These are phyloP conservation scores for Napeogenes inachia DNA, from an alignment of 2,888 invertebrate species.

Conservation along the genomic window DNA sequence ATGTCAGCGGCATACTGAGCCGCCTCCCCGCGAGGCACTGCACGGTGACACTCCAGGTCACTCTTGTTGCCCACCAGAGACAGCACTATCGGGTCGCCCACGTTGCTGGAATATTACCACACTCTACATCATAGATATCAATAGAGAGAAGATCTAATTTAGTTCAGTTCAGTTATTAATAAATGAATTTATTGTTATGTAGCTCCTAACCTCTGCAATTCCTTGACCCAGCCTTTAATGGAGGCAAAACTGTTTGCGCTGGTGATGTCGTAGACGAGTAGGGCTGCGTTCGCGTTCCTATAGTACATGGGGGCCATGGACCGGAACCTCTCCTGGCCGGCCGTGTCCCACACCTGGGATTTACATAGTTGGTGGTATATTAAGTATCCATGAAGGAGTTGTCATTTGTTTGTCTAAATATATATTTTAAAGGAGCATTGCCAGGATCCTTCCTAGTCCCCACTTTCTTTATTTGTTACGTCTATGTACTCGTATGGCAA, in stretches of 20 bases:
- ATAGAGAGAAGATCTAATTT: neutral
- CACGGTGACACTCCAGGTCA: slow-evolving; percentile 82
- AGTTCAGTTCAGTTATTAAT: neutral
- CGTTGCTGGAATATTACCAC: slow-evolving; percentile 75
- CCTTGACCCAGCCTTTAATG: slow-evolving; percentile 92
- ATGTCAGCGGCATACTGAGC: slow-evolving; percentile 86
- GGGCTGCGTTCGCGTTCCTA: slow-evolving; percentile 92
- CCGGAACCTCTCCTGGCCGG: slow-evolving; percentile 91
- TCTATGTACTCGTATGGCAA: too few species aligned
- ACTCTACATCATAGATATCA: too few species aligned
- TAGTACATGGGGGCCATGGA: slow-evolving; percentile 98
- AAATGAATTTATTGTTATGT: neutral
- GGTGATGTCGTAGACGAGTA: slow-evolving; percentile 92
- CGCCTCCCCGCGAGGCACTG: slow-evolving; percentile 83
- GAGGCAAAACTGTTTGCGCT: slow-evolving; percentile 84
- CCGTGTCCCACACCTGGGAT: slow-evolving; percentile 90
- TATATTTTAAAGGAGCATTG: too few species aligned
- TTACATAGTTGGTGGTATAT: neutral
- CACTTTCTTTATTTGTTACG: too few species aligned
- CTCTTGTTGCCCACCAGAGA: slow-evolving; percentile 91
- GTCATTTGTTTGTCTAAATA: too few species aligned
- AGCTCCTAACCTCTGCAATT: slow-evolving; percentile 74
- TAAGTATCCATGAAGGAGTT: too few species aligned
- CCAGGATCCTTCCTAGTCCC: too few species aligned
- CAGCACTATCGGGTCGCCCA: slow-evolving; percentile 86